Conservation (phyloP, 2,797 vertebrate genomes). For the Smutsia temminckii region DNA sequence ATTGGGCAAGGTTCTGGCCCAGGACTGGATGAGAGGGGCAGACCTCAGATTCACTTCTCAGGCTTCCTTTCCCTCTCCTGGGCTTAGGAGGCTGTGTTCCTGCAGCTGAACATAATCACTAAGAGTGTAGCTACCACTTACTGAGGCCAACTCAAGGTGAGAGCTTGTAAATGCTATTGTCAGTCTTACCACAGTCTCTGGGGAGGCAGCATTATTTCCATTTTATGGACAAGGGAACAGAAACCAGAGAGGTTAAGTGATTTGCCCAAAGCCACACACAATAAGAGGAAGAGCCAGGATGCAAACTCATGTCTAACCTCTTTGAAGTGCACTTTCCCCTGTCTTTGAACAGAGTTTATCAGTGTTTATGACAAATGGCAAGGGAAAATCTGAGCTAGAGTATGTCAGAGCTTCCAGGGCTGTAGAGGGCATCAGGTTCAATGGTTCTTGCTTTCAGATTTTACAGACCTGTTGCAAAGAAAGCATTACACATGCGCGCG, state of each 20-base stretch:
- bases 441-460: neutral
- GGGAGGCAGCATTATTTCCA: neutral
- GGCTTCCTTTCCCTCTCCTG: neutral
- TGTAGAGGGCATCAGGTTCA: neutral
- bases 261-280: neutral
- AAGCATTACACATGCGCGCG: no score
- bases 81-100: neutral
- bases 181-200: neutral
- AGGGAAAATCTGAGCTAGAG: neutral
- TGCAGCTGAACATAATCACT: no score
- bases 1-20: neutral
- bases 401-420: neutral
- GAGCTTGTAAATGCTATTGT: neutral
- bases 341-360: neutral
- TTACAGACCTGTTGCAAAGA: neutral
- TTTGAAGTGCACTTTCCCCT: neutral
- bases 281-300: neutral
- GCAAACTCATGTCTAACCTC: neutral
- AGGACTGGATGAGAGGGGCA: neutral
- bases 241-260: neutral
- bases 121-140: neutral
- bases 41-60: neutral
- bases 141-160: neutral
- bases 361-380: neutral
- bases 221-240: neutral